phyloP scores from a whole-genome alignment of 2,888 invertebrate genomes.

The Orchesellides sinensis region DNA sequence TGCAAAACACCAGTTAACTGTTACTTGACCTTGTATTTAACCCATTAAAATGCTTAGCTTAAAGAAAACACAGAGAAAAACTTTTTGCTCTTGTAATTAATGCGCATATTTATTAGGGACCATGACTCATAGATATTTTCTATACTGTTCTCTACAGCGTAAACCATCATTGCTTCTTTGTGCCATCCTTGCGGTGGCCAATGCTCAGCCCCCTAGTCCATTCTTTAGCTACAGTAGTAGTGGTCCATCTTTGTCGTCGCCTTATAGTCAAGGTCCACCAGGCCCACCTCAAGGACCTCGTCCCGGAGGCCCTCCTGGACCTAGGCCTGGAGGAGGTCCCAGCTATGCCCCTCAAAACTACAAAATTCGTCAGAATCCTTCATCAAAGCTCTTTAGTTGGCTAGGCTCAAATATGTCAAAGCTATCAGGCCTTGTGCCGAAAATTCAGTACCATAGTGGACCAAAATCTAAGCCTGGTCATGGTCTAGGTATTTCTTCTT shows the following conservation, averaged over 20 bases:
- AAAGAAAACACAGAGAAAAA: not conserved
- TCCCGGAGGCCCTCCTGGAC: conserved; percentile 5
- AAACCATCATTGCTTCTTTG: conserved; percentile 14
- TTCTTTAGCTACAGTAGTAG: conserved; percentile 26
- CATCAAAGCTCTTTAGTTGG: conserved; percentile 72
- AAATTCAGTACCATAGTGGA: conserved; percentile 47
- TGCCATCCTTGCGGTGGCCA: conserved; percentile 14
- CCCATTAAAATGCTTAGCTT: conserved; percentile 16
- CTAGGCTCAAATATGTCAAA: conserved; percentile 70
- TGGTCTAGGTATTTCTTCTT: conserved; percentile 15
- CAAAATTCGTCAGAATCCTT: not conserved
- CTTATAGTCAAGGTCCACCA: conserved; percentile 1
- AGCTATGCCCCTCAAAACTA: not conserved
- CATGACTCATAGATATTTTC: not conserved
- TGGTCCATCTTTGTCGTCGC: not conserved
- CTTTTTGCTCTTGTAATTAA: not conserved
- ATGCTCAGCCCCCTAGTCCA: conserved; percentile 28
- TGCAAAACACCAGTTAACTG: not conserved
- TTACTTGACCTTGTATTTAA: not conserved
- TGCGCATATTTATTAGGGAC: not conserved
- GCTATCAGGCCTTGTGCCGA: conserved; percentile 65
- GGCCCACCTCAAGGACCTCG: conserved; percentile 1
- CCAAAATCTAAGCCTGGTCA: conserved; percentile 61
- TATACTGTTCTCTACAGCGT: conserved; percentile 19
- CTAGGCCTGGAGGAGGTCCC: not conserved